Evolutionary conservation across 2,113 vertebrate species (phyloP).

Genomic region (Pelodiscus sinensis): DNA sequence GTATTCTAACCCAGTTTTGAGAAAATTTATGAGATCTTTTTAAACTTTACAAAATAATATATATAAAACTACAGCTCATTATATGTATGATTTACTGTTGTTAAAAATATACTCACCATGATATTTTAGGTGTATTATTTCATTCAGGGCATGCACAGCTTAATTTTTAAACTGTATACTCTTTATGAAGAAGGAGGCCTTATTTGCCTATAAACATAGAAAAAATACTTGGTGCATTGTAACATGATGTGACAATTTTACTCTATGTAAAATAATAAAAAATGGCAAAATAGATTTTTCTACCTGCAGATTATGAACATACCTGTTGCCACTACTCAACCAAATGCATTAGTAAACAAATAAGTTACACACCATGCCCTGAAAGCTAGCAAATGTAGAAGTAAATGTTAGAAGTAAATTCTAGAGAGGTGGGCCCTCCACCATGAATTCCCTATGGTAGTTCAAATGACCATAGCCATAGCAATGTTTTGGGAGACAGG

Average conservation of each 20-base stretch:
- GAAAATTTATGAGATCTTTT: neutral
- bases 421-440: neutral
- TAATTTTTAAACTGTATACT: neutral
- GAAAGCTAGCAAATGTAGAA: neutral
- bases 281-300: neutral
- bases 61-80: neutral
- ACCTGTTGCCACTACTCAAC: neutral
- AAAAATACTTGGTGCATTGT: neutral
- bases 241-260: neutral
- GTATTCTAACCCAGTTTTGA: neutral
- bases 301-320: neutral
- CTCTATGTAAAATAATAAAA: neutral
- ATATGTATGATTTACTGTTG: neutral
- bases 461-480: neutral
- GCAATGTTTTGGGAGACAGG: neutral
- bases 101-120: neutral
- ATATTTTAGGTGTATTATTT: neutral
- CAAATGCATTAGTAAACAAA: neutral
- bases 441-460: neutral
- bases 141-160: neutral
- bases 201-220: neutral
- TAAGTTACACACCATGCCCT: neutral
- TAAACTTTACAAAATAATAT: neutral
- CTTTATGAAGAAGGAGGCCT: neutral
- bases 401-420: neutral